Conservation (phyloP, 2,888 invertebrate genomes). For the Ichneumoninae sp. region DNA sequence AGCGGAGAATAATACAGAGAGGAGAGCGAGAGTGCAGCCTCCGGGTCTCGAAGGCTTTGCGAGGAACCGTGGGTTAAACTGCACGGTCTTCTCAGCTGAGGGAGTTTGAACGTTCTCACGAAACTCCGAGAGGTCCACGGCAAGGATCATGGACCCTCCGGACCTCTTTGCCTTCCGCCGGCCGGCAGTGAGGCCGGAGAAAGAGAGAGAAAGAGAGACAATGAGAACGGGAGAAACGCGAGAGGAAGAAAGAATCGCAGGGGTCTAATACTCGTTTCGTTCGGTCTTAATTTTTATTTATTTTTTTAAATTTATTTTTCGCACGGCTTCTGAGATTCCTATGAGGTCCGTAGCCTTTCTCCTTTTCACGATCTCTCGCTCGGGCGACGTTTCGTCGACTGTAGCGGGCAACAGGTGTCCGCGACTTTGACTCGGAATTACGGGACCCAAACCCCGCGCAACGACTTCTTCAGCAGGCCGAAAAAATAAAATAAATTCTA, state of each 20-base stretch:
- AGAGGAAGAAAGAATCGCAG: constrained; percentile 17
- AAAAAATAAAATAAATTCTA: not conserved
- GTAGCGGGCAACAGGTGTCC: constrained; percentile 41
- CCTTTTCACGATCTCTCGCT: constrained; percentile 5
- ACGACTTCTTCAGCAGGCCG: constrained; percentile 19
- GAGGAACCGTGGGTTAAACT: constrained; percentile 26
- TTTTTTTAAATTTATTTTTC: constrained; percentile 42
- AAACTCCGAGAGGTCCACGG: constrained; percentile 45
- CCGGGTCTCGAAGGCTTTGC: constrained; percentile 46
- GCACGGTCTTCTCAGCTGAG: constrained; percentile 28
- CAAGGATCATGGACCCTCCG: constrained; percentile 43
- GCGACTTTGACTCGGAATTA: constrained; percentile 24
- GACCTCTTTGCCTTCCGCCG: not conserved
- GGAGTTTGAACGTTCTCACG: constrained; percentile 56
- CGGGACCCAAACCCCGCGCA: constrained; percentile 10
- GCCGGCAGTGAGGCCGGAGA: constrained; percentile 26
- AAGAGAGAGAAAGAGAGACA: constrained; percentile 29
- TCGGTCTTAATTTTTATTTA: constrained; percentile 42
- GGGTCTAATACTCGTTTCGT: constrained; percentile 3
- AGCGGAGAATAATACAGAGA: constrained; percentile 30
- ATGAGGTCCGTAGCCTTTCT: constrained; percentile 27
- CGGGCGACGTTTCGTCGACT: not conserved
- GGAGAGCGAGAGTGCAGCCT: constrained; percentile 55
- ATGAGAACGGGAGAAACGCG: constrained; percentile 15
- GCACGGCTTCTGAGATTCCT: constrained; percentile 58